phyloP scores from a whole-genome alignment of 2,113 vertebrate genomes.

The Notechis scutatus region DNA sequence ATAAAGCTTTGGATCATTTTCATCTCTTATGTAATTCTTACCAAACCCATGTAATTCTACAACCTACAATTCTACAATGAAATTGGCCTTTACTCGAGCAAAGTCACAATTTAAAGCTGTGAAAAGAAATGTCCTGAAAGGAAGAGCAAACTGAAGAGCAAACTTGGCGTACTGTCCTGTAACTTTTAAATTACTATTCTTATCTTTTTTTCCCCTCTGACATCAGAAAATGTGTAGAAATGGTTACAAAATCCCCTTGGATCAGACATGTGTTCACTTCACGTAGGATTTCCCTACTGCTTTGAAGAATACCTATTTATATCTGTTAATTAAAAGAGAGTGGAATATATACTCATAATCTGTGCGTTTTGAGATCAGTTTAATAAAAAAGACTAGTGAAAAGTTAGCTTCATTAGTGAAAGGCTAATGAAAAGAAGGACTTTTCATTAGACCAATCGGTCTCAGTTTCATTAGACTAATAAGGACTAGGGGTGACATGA shows the following conservation, averaged over 20 bases:
- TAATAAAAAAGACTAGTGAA: background rate
- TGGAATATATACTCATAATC: background rate
- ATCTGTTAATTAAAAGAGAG: background rate
- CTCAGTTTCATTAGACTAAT: no score
- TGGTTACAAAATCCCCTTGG: background rate
- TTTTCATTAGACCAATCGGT: background rate
- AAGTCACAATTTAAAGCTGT: conserved; percentile 18
- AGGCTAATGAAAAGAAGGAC: background rate
- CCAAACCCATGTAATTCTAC: background rate
- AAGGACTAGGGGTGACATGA: no score
- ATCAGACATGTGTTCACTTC: background rate
- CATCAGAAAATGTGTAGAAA: background rate
- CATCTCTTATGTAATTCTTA: background rate
- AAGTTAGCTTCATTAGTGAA: background rate
- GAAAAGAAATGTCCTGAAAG: background rate
- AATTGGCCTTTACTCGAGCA: background rate
- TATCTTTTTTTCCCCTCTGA: background rate
- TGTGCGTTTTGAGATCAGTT: background rate
- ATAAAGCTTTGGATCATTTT: background rate
- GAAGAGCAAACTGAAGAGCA: conserved; percentile 8
- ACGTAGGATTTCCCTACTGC: background rate
- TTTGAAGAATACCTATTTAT: background rate
- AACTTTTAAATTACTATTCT: background rate
- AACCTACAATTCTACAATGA: background rate
- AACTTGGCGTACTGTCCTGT: background rate